Evolutionary conservation across 2,888 invertebrate species (phyloP).

Genomic region (Octonoba sinensis): DNA sequence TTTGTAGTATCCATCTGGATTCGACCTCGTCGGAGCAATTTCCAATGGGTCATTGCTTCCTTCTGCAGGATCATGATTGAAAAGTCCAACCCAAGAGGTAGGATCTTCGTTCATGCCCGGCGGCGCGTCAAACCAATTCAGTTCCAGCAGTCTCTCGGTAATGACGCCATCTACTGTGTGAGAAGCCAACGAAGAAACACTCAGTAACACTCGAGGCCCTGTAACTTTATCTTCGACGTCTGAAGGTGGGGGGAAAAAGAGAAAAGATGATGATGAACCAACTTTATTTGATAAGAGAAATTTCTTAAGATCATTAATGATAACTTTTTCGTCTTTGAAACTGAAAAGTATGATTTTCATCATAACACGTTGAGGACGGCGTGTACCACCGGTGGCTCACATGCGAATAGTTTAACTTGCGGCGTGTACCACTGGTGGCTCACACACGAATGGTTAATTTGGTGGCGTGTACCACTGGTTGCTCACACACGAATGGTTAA

Average conservation of each 20-base stretch:
- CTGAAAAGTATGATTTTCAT: no score
- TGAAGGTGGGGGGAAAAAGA: background rate
- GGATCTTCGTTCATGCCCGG: slow-evolving; percentile 65
- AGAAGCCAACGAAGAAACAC: slow-evolving; percentile 66
- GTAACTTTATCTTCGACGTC: slow-evolving; percentile 53
- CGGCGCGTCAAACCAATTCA: slow-evolving; percentile 66
- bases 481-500: no score
- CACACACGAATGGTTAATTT: no score
- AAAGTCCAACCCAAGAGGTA: slow-evolving; percentile 69
- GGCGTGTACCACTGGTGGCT: no score
- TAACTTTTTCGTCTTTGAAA: no score
- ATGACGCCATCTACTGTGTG: slow-evolving; percentile 56
- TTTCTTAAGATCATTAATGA: no score
- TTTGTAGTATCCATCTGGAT: slow-evolving; percentile 67
- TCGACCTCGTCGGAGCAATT: slow-evolving; percentile 45
- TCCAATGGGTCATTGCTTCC: slow-evolving; percentile 55
- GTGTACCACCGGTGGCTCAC: no score
- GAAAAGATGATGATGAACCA: no score
- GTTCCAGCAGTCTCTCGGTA: slow-evolving; percentile 65
- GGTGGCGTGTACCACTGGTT: no score
- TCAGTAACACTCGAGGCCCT: slow-evolving; percentile 66
- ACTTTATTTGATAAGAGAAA: no score
- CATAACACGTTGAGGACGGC: no score
- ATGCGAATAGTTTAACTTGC: no score
- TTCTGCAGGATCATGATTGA: slow-evolving; percentile 68